Evolutionary conservation across 2,113 vertebrate species (phyloP), one percentile per base, ranked within the genome.

Genomic region (Ceuthmochares aereus): DNA sequence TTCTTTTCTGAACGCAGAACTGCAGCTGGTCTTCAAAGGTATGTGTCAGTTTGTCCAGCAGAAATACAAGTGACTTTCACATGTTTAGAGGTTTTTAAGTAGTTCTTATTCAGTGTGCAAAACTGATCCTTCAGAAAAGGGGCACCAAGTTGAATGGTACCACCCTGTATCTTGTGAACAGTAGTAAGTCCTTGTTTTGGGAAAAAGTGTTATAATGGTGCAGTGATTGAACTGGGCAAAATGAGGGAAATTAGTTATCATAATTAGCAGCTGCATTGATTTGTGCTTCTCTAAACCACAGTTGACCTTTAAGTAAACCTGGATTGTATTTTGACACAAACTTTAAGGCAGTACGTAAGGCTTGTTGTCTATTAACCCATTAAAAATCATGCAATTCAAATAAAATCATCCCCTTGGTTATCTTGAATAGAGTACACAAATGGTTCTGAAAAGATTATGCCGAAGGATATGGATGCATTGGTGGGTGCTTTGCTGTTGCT

Each of bases 241-340:
- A 90, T 80, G 54, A 93, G 58, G 21, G 69, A 94, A 94, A 84
- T 49, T 56, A 43, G 66, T 96, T 95, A 52, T 90, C 58, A 37
- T 30, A 40, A 18, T 49, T 91, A 79, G 36, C 87, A 94, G 29
- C 66, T 85, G 59, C 63, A 80, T 88, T 75, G 42, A 59, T 95
- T 95, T 89, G 56, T 64, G 45, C 72, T 89, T 90, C 87, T 95
- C 55, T 96, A 69, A 89, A 91, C 32, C 68, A 36, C 47, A 78
- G 67, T 25, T 96, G 76, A 59, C 81, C 75, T 94, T 55, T 82
- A 68, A 70, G 29, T 73, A 82, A 97, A 92, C 84, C 64, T 56
- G 66, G 37, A 30, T 56, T 92, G 59, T 37, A 55, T 76, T 89
- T 74, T 64, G 81, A 89, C 1, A 22, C 40, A 58, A 42, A 84